Evolutionary conservation across 1,140 invertebrate species (phyloP).

Genomic region (Dendroctonus ponderosae): DNA sequence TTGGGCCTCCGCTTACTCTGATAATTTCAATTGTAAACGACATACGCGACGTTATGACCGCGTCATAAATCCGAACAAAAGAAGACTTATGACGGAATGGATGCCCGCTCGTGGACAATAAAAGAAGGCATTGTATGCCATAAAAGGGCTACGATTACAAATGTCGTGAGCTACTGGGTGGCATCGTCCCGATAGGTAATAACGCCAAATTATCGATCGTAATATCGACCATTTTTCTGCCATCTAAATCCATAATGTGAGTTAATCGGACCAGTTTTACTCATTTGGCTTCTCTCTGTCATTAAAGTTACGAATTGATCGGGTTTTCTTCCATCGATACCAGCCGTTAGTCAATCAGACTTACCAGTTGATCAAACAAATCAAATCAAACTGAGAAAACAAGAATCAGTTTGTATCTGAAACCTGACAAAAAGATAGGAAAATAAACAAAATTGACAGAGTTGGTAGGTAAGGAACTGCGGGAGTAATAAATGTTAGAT

Average conservation of each 20-base stretch:
- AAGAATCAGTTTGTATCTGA: too few species aligned
- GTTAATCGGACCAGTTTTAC: conserved; percentile 27
- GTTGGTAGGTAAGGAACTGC: too few species aligned
- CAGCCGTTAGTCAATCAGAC: too few species aligned
- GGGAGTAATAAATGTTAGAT: too few species aligned
- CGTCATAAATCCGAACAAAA: conserved; percentile 30
- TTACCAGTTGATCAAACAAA: too few species aligned
- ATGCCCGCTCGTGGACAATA: conserved; percentile 20
- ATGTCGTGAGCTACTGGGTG: conserved; percentile 33
- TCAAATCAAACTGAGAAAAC: too few species aligned
- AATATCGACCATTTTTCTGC: conserved; percentile 24
- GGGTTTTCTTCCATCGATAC: too few species aligned
- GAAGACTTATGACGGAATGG: conserved; percentile 23
- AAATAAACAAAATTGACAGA: too few species aligned
- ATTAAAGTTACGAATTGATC: too few species aligned
- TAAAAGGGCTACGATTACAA: conserved; percentile 26
- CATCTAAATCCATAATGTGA: neutral
- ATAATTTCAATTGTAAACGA: conserved; percentile 20
- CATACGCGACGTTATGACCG: conserved; percentile 8
- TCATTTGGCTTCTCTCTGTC: conserved; percentile 7
- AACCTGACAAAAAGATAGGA: too few species aligned
- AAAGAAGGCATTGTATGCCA: conserved; percentile 30
- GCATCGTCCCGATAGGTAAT: conserved; percentile 23
- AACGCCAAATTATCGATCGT: conserved; percentile 26
- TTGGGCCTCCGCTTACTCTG: conserved; percentile 1